Conservation (phyloP, 2,113 vertebrate genomes). For the Helogale parvula region DNA sequence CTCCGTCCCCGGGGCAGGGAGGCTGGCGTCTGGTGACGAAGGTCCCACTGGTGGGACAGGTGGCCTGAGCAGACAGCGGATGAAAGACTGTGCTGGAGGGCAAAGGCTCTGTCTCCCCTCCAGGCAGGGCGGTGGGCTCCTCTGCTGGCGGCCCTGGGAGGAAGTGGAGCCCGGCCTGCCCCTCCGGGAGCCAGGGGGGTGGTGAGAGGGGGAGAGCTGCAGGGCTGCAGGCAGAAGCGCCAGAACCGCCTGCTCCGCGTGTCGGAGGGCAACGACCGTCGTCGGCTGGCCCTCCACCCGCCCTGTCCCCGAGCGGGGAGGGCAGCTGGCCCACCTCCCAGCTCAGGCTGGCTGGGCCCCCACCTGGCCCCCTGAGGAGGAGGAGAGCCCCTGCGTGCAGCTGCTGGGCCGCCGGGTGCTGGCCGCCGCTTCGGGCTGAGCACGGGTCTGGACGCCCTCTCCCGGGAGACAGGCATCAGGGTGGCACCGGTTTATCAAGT, state of each 20-base stretch:
- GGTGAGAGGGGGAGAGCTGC: not conserved
- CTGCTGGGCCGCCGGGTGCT: not conserved
- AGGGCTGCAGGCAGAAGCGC: not conserved
- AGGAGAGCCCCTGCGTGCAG: not conserved
- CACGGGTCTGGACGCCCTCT: not conserved
- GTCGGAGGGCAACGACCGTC: not conserved
- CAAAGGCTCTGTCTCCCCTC: not conserved
- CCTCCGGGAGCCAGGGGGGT: not conserved
- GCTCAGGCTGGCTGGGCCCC: not conserved
- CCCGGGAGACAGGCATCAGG: too few relatives aligned
- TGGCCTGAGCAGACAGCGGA: not conserved
- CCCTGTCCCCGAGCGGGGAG: too few relatives aligned
- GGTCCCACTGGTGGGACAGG: too few relatives aligned
- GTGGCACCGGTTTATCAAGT: rapidly evolving
- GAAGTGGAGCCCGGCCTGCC: not conserved
- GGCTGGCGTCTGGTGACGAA: not conserved
- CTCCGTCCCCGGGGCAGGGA: not conserved
- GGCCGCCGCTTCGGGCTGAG: not conserved
- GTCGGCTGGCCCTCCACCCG: too few relatives aligned
- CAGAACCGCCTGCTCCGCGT: not conserved
- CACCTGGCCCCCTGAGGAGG: not conserved
- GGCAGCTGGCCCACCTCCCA: too few relatives aligned
- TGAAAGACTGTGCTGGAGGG: not conserved
- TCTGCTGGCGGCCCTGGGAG: not conserved
- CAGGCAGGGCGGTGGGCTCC: not conserved